A percentile compares a stretch with the other conserved stretches of the same genome.
Conservation (phyloP, 2,888 invertebrate genomes). For the Thera britannica region DNA sequence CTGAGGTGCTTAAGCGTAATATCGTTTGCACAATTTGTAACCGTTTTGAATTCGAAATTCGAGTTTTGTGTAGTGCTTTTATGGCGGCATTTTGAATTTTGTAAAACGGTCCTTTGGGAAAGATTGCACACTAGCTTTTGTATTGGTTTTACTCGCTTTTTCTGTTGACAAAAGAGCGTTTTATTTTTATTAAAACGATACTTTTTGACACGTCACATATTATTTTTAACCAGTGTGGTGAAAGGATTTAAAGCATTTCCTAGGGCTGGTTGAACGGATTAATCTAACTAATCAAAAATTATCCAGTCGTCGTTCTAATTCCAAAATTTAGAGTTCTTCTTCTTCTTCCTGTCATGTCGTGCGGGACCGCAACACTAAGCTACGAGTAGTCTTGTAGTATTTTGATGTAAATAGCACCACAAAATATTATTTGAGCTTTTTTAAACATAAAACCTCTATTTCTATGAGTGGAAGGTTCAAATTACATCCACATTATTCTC, state of each 20-base stretch:
- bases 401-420: not conserved
- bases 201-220: no score
- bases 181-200: no score
- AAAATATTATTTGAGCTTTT: not conserved
- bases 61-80: slow-evolving; percentile 37
- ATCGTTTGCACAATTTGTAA: slow-evolving; percentile 40
- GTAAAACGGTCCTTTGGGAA: slow-evolving; percentile 22
- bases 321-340: no score
- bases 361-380: no score
- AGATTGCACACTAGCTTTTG: slow-evolving; percentile 7
- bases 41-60: slow-evolving; percentile 35
- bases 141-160: slow-evolving; percentile 6
- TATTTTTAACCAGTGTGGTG: no score
- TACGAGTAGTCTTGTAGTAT: not conserved
- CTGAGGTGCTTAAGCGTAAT: slow-evolving; percentile 34
- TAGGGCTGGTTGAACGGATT: no score
- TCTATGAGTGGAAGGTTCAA: slow-evolving; percentile 11
- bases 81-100: slow-evolving; percentile 40
- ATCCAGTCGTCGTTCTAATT: no score
- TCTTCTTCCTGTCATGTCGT: no score
- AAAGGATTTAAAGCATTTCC: no score
- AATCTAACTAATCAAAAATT: no score
- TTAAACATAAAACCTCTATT: not conserved
- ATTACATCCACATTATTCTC: slow-evolving; percentile 1
- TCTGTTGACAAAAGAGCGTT: not conserved